Evolutionary conservation across 2,888 invertebrate genomes (phyloP), one percentile per base, ranked within the genome.

Genomic region (Trissolcus brochymenae): DNA sequence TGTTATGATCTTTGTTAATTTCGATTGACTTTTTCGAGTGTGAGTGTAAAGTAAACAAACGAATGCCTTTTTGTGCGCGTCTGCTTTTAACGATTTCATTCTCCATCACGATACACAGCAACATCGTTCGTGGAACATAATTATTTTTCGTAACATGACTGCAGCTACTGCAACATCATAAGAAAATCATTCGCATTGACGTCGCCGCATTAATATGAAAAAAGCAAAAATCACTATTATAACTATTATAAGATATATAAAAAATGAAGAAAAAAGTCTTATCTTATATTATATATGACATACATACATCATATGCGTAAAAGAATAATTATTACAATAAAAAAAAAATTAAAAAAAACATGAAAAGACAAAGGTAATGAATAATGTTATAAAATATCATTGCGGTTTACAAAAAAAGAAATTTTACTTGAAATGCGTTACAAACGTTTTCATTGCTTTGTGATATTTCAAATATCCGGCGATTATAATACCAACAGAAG

Each of bases 401-500:
- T 64, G 64, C 68, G 68, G 64, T 68, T 75, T 64, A 59, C 55
- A 51, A 64, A 64, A 13, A 35, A 35, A 25, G 25, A 25, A 25
- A 4, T 49, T 17, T 46, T 68, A 68, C 75, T 68, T 66, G 9
- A 68, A 53, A 70, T 70, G 60, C 64, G 35, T 70, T 75, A 60
- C 70, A 62, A 65, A 65, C 41, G 51, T 70, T 75, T 64, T 60
- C 54, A 60, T 75, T 75, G 68, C 75, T 68, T 75, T 75, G 68
- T 75, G 75, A 75, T 68, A 68, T 62, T 74, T 62, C 46, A 74
- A 68, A 67, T 74, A 74, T 74, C 73, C 67, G 57, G 66, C 66
- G 66, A 74, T 60, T 56, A 72, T 41, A 54, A 59, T 35, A 53
- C 25, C 0, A 62, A 65, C n/a, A n/a, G 57, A 65, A 54, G 50